Conservation (phyloP, 2,888 invertebrate species). For the Mechanitis messenoides region DNA sequence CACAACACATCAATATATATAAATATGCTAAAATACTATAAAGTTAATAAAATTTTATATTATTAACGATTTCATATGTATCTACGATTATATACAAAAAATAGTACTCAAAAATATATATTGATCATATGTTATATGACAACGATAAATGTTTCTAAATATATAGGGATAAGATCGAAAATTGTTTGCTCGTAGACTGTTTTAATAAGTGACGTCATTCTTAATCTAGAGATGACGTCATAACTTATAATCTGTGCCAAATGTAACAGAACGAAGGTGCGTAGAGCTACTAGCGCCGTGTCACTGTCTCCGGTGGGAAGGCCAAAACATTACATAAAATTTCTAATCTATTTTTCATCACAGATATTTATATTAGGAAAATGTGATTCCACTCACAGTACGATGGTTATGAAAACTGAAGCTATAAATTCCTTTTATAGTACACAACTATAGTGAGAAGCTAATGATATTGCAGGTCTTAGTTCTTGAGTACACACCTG, state of each 20-base stretch:
- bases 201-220: conserved; percentile 8
- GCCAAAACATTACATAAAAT: conserved; percentile 51
- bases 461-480: conserved; percentile 36
- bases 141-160: conserved; percentile 16
- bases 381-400: conserved; percentile 58
- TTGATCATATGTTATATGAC: conserved; percentile 40
- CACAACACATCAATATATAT: conserved; percentile 16
- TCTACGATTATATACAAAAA: conserved; percentile 61
- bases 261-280: conserved; percentile 31
- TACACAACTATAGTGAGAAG: conserved; percentile 40
- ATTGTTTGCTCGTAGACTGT: conserved; percentile 33
- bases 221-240: conserved; percentile 8
- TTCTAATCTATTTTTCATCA: conserved; percentile 63
- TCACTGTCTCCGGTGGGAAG: conserved; percentile 57
- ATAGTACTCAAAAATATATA: conserved; percentile 61
- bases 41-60: conserved; percentile 50
- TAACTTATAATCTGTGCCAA: conserved; percentile 9
- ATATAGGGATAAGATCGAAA: conserved; percentile 31
- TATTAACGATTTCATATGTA: conserved; percentile 61
- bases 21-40: conserved; percentile 25
- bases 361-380: conserved; percentile 67
- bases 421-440: conserved; percentile 35
- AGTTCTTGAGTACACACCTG: conserved; percentile 76
- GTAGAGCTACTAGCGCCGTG: conserved; percentile 39
- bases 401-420: conserved; percentile 33